These are phyloP conservation scores for Metallyticus violacea DNA, from an alignment of 2,888 invertebrate species.

Conservation along the genomic window DNA sequence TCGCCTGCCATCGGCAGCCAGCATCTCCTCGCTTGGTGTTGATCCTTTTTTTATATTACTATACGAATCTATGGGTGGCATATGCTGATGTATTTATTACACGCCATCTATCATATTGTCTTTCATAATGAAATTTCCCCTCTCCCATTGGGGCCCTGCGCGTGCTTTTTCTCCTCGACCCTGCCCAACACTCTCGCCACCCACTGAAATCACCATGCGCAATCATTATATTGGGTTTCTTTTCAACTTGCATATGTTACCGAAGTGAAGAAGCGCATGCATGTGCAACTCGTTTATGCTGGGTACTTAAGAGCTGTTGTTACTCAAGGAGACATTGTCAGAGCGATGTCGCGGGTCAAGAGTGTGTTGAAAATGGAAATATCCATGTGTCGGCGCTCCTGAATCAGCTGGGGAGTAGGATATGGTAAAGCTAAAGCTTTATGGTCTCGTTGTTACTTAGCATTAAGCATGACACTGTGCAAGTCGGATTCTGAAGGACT, in stretches of 20 bases:
- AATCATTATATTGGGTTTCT: not conserved
- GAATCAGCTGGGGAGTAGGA: too few relatives aligned
- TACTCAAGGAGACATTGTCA: too few relatives aligned
- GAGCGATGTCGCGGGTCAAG: too few relatives aligned
- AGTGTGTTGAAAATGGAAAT: too few relatives aligned
- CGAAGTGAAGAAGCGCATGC: not conserved
- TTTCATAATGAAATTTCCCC: constrained; percentile 21
- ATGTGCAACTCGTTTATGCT: too few relatives aligned
- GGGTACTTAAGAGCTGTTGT: too few relatives aligned
- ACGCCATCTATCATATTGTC: constrained; percentile 19
- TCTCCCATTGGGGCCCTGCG: not conserved
- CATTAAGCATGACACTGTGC: too few relatives aligned
- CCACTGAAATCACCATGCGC: not conserved
- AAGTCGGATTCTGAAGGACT: too few relatives aligned
- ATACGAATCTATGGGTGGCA: not conserved
- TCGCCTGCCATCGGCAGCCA: not conserved
- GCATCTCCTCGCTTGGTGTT: constrained; percentile 10
- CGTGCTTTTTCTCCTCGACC: not conserved
- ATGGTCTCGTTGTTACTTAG: too few relatives aligned
- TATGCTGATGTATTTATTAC: constrained; percentile 22
- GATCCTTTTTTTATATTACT: not conserved
- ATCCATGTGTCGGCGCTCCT: too few relatives aligned
- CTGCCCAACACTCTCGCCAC: not conserved
- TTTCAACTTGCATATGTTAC: not conserved
- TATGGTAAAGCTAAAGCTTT: too few relatives aligned